phyloP scores from a whole-genome alignment of 2,113 vertebrate species.

The Alexandromys fortis region DNA sequence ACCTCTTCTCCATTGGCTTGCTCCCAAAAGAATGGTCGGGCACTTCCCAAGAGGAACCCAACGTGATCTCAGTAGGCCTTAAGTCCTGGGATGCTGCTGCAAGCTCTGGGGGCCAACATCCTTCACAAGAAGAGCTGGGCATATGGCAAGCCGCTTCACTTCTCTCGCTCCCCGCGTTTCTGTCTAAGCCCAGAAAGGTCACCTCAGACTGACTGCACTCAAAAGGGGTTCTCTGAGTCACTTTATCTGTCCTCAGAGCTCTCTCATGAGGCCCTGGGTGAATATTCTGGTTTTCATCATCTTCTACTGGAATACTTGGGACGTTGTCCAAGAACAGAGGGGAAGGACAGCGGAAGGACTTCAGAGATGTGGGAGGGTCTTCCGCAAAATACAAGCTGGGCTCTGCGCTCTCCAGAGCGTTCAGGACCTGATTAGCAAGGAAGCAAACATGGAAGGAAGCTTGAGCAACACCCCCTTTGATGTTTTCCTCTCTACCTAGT shows the following conservation, averaged over 20 bases:
- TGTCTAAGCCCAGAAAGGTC: slow-evolving; percentile 75
- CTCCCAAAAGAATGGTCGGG: slow-evolving; percentile 67
- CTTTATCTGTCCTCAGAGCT: slow-evolving; percentile 3
- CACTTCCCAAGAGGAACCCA: not conserved
- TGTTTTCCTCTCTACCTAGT: not conserved
- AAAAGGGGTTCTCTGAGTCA: slow-evolving; percentile 54
- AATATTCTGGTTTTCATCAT: slow-evolving; percentile 81
- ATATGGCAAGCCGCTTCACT: not conserved
- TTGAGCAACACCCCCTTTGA: not conserved
- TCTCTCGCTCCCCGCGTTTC: slow-evolving; percentile 6
- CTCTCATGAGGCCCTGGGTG: not conserved
- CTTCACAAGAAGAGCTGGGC: not conserved
- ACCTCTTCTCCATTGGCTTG: slow-evolving; percentile 80
- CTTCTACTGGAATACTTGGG: slow-evolving; percentile 82
- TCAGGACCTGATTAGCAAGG: slow-evolving; percentile 76
- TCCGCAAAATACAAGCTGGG: slow-evolving; percentile 71
- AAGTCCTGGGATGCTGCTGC: not conserved
- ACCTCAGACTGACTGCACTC: slow-evolving; percentile 86
- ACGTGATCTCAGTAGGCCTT: fast-evolving
- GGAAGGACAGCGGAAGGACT: slow-evolving; percentile 55
- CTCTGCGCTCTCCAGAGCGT: slow-evolving; percentile 76
- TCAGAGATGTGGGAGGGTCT: slow-evolving; percentile 83
- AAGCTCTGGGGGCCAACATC: not conserved
- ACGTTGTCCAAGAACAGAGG: slow-evolving; percentile 50
- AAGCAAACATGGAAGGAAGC: not conserved